A percentile compares a stretch with the other conserved stretches of the same genome.
phyloP scores from a whole-genome alignment of 2,113 vertebrate species.

The Eira barbara region DNA sequence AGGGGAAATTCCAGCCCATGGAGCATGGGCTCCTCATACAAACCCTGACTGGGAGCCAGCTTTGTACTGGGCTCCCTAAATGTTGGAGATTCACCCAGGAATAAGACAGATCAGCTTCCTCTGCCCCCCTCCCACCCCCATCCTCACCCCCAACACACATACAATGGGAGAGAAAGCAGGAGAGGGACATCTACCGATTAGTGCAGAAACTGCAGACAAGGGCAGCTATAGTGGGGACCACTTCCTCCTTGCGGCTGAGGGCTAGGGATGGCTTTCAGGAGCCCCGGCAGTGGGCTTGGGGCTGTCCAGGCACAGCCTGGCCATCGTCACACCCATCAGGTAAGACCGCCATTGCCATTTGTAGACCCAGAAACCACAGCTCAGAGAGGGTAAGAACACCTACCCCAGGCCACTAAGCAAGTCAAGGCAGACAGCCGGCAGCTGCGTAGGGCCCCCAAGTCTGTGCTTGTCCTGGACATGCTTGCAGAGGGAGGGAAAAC shows the following conservation, averaged over 20 bases:
- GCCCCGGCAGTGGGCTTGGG: no score
- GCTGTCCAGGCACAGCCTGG: not conserved
- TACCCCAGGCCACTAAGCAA: not conserved
- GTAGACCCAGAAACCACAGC: not conserved
- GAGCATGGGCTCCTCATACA: not conserved
- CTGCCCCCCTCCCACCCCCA: no score
- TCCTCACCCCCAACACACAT: not conserved
- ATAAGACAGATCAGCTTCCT: not conserved
- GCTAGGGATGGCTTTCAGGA: not conserved
- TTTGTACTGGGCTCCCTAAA: not conserved
- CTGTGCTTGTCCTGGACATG: not conserved
- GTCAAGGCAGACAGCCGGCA: not conserved
- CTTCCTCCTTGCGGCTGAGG: not conserved
- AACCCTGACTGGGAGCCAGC: not conserved
- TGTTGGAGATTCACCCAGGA: not conserved
- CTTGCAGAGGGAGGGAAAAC: not conserved
- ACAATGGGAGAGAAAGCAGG: not conserved
- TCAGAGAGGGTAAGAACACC: not conserved
- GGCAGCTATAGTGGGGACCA: fast-evolving
- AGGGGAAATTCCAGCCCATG: not conserved
- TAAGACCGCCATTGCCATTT: not conserved
- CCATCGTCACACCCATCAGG: not conserved
- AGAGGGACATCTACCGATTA: not conserved
- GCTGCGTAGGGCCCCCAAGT: fast-evolving
- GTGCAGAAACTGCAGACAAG: not conserved